Conservation (phyloP, 2,888 invertebrate species). For the Sialis fuliginosa region DNA sequence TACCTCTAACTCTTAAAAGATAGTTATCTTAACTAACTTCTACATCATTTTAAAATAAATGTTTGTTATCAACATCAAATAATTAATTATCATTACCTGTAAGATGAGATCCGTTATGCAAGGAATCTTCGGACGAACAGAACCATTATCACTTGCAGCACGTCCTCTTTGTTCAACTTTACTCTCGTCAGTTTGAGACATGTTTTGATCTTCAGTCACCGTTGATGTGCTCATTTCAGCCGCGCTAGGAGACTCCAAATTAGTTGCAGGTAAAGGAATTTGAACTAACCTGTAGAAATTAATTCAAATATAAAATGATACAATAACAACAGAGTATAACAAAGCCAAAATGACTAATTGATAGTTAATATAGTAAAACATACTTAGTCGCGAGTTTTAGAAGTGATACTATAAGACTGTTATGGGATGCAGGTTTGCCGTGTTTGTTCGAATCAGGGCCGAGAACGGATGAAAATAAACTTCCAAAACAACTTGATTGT, state of each 20-base stretch:
- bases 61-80: too few relatives aligned
- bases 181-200: slow-evolving; percentile 67
- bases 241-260: not conserved
- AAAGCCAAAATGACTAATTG: not conserved
- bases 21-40: too few relatives aligned
- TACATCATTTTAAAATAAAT: too few relatives aligned
- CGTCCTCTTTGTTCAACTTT: slow-evolving; percentile 43
- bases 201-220: slow-evolving; percentile 14
- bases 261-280: not conserved
- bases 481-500: slow-evolving; percentile 45
- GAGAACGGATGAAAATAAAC: slow-evolving; percentile 56
- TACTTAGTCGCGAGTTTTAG: slow-evolving; percentile 42
- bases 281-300: not conserved
- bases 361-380: not conserved
- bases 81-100: slow-evolving; percentile 5
- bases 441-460: slow-evolving; percentile 41
- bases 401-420: slow-evolving; percentile 51
- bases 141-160: not conserved
- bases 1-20: too few relatives aligned
- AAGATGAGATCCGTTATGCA: slow-evolving; percentile 60
- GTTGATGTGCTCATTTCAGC: not conserved
- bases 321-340: not conserved
- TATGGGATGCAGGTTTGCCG: slow-evolving; percentile 49
- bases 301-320: not conserved
- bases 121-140: slow-evolving; percentile 24